phyloP scores from a whole-genome alignment of 2,113 vertebrate species.

The Trogon surrucura region DNA sequence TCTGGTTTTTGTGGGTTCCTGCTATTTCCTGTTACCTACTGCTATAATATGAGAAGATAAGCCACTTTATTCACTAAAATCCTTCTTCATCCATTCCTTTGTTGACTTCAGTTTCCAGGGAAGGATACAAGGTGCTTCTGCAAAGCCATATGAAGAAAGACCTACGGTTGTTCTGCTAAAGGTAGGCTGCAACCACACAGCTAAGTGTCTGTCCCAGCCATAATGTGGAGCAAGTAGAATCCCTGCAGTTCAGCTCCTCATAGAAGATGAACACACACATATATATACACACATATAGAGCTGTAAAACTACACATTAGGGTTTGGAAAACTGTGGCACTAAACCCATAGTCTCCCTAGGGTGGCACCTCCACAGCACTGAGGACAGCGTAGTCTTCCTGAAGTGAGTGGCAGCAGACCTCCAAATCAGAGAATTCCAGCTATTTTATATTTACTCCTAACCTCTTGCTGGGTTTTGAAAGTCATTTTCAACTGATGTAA shows the following conservation, averaged over 20 bases:
- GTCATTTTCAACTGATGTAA: background rate
- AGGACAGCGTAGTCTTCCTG: background rate
- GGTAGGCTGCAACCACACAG: background rate
- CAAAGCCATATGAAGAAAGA: background rate
- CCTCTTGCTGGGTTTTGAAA: background rate
- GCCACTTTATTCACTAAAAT: background rate
- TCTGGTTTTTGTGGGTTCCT: background rate
- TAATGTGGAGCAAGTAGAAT: background rate
- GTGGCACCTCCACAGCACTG: background rate
- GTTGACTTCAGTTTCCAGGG: background rate
- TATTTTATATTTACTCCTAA: background rate
- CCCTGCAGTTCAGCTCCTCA: background rate
- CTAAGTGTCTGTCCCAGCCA: background rate
- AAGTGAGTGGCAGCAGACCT: background rate
- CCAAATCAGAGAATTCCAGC: background rate
- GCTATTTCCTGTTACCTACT: background rate
- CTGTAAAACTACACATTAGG: background rate
- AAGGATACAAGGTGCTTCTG: background rate
- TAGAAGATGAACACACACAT: background rate
- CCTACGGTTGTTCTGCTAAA: background rate
- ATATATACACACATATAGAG: accelerated
- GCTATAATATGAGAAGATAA: background rate
- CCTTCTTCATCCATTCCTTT: background rate
- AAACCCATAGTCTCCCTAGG: background rate
- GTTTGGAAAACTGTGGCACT: background rate